Evolutionary conservation across 1,140 invertebrate species (phyloP).

Genomic region (Charaxes varanes): DNA sequence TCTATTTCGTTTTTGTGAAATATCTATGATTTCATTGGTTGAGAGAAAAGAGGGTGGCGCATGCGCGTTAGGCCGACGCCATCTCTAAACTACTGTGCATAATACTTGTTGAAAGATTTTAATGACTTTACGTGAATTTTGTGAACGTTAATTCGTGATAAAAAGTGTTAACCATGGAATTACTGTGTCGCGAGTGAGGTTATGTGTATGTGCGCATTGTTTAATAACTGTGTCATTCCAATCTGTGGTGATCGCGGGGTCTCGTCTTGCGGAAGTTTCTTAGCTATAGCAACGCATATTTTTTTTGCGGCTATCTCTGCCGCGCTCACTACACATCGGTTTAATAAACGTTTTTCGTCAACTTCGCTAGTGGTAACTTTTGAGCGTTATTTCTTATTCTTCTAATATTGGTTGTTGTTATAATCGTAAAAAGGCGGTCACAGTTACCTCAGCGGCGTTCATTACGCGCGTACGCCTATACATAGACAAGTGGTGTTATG

Average conservation of each 20-base stretch:
- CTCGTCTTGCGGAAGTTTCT: slow-evolving; percentile 65
- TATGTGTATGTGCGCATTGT: slow-evolving; percentile 31
- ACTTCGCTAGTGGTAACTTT: slow-evolving; percentile 52
- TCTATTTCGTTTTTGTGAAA: slow-evolving; percentile 42
- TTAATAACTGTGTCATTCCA: slow-evolving; percentile 31
- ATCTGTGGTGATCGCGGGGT: slow-evolving; percentile 37
- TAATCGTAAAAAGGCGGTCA: slow-evolving; percentile 42
- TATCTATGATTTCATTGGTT: slow-evolving; percentile 51
- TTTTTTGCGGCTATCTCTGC: slow-evolving; percentile 61
- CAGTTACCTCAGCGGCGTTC: slow-evolving; percentile 49
- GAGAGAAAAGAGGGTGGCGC: slow-evolving; percentile 63
- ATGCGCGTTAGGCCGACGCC: slow-evolving; percentile 74
- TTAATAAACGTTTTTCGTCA: slow-evolving; percentile 45
- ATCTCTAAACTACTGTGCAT: slow-evolving; percentile 69
- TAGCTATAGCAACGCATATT: slow-evolving; percentile 67
- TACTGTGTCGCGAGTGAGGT: slow-evolving; percentile 35
- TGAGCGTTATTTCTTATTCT: slow-evolving; percentile 23
- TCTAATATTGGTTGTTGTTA: slow-evolving; percentile 11
- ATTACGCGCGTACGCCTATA: slow-evolving; percentile 59
- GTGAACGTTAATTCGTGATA: slow-evolving; percentile 45
- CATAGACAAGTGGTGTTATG: slow-evolving; percentile 50
- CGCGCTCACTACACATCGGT: slow-evolving; percentile 39
- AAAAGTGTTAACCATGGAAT: slow-evolving; percentile 58
- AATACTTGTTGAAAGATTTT: slow-evolving; percentile 61
- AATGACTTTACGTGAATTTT: slow-evolving; percentile 38